phyloP scores from a whole-genome alignment of 2,113 vertebrate species.

The Grallaria varia region DNA sequence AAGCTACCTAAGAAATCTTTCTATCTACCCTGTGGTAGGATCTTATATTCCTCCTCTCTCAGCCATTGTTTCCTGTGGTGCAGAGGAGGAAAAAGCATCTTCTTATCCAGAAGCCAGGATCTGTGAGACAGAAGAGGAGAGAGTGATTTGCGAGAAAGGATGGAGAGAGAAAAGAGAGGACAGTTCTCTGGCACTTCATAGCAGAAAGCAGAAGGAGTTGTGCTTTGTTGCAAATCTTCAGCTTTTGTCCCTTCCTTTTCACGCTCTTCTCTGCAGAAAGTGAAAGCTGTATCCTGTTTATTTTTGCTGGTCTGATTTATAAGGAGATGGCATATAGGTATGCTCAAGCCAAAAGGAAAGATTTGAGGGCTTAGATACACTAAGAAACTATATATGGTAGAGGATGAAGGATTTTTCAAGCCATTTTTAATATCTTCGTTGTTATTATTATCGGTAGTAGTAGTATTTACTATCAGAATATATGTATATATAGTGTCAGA shows the following conservation, averaged over 20 bases:
- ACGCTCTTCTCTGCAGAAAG: background rate
- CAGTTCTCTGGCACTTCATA: background rate
- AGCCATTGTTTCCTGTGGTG: background rate
- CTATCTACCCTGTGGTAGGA: background rate
- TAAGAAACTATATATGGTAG: constrained; percentile 6
- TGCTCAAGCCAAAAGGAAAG: background rate
- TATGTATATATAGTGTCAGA: background rate
- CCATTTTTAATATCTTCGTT: background rate
- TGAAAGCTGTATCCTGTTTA: background rate
- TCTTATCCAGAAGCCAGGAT: background rate
- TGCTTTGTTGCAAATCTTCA: background rate
- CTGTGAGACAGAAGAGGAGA: background rate
- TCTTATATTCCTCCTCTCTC: background rate
- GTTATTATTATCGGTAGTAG: background rate
- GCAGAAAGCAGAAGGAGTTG: background rate
- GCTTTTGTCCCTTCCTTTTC: background rate
- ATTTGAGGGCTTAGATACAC: background rate
- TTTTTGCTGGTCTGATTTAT: constrained; percentile 10
- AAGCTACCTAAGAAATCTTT: background rate
- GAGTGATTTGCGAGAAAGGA: background rate
- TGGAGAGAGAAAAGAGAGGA: background rate
- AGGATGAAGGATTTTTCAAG: background rate
- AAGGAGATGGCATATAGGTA: background rate
- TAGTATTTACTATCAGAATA: background rate
- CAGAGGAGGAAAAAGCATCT: background rate